Base-by-base conservation (phyloP, 2,888 invertebrate genomes). In the Melanostoma mellinum region DNA sequence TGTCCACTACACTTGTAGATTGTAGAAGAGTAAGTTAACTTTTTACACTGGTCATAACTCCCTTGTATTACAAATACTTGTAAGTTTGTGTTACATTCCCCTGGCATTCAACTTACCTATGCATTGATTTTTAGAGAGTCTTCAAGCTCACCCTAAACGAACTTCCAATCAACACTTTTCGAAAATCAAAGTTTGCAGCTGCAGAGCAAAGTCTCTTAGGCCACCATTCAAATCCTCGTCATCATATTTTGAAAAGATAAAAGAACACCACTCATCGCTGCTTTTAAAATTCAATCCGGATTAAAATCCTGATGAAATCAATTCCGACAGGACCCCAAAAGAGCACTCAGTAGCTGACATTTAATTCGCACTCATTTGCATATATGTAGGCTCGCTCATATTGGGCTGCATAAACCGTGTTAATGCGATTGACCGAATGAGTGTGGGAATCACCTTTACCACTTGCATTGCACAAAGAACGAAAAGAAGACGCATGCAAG, bases 371-470 rank as follows among this genome's bases (percentile, higher is more conserved):
- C 58, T 72, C n/a, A 44, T 60, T 67, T 73, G 52, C 44, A 69
- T 53, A 10, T 33, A 9, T 3, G 20, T 3, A 4, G 20, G 4
- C 30, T 9, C 5, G 20, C n/a, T 20, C 38, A 50, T 61, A 35
- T 0, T 35, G 61, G 20, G 6, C 53, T 55, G 53, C 58, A 75
- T 78, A 80, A 74, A 65, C 80, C 56, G 40, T 67, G 35, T 58
- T 81, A 79, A 84, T 78, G 75, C 84, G 84, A 84, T 75, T 74
- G 78, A 78, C 55, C 56, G 38, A 73, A 40, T 38, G 67, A 78
- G 78, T 78, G 79, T 84, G 82, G 73, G 82, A 82, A 78, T 36
- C 68, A 53, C 35, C 68, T 61, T 68, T 63, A 52, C 50, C 55
- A 38, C 38, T 46, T 52, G 38, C 78, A 78, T 53, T 46, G 20